phyloP scores from a whole-genome alignment of 2,113 vertebrate species.

The Rissa tridactyla region DNA sequence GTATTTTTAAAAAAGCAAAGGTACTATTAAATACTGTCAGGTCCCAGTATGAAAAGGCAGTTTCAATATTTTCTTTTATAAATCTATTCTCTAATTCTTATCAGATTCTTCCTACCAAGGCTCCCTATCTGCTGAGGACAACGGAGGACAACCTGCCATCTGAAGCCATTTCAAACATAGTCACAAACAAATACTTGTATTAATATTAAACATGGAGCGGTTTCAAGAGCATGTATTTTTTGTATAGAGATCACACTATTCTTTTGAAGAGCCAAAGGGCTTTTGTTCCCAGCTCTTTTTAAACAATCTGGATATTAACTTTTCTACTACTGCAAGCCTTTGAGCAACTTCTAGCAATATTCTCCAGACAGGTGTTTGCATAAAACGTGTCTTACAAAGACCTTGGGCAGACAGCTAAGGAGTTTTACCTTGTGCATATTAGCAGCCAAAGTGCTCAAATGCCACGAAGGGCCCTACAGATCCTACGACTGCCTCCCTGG shows the following conservation, averaged over 20 bases:
- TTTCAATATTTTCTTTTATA: constrained; percentile 33
- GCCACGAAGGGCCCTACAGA: background rate
- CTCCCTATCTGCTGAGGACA: constrained; percentile 7
- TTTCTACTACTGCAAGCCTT: background rate
- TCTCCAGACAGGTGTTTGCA: constrained; percentile 36
- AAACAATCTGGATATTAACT: constrained; percentile 48
- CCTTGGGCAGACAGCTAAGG: constrained; percentile 36
- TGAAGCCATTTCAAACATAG: constrained; percentile 33
- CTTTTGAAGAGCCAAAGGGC: constrained; percentile 41
- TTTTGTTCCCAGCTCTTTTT: constrained; percentile 39
- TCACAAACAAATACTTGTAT: constrained; percentile 46
- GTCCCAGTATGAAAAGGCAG: background rate
- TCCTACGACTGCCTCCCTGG: background rate
- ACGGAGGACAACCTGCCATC: constrained; percentile 22
- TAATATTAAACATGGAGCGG: constrained; percentile 31
- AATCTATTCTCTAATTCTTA: background rate
- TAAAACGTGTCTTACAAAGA: constrained; percentile 33
- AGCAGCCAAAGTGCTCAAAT: background rate
- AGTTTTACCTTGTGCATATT: background rate
- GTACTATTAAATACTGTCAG: background rate
- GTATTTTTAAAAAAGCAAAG: background rate
- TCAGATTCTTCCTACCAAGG: background rate
- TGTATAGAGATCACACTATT: background rate
- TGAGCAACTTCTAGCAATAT: constrained; percentile 22
- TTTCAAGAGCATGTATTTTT: constrained; percentile 8